Base-by-base conservation (phyloP, 2,113 vertebrate genomes). In the Pachypanchax playfairii region DNA sequence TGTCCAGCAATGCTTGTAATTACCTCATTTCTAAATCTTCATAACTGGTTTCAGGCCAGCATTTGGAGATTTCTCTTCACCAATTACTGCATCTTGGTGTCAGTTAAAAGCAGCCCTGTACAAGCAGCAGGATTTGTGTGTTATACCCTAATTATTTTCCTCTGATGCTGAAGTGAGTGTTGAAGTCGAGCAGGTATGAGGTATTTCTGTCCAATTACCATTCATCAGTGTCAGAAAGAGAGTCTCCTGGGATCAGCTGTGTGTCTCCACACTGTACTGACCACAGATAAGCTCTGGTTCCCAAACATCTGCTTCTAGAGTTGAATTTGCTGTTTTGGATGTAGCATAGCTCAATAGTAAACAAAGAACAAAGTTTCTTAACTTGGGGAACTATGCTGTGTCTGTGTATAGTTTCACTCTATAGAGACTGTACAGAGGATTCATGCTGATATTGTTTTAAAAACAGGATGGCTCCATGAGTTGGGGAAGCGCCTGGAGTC, bases 381-480 rank as follows among this genome's bases (percentile, higher is more conserved):
- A n/a, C n/a, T n/a, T n/a, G n/a, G n/a, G n/a, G n/a, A n/a, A n/a
- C n/a, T n/a, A n/a, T n/a, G n/a, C n/a, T n/a, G n/a, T n/a, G n/a
- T n/a, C n/a, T n/a, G n/a, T n/a, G n/a, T n/a, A n/a, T n/a, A 41
- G 57, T 58, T 60, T 38, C 31, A 48, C 28, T 49, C 25, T 24
- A 39, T 24, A 18, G 42, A 36, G n/a, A n/a, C n/a, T n/a, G n/a
- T n/a, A n/a, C n/a, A n/a, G n/a, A n/a, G n/a, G n/a, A 12, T 14
- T 17, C 6, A 1, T 48, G 35, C 28, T 5, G 9, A 62, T 55
- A 24, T 38, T 28, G 44, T 65, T 18, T 43, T 33, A 6, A 46
- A 47, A 50, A 18, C 82, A 99, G 97, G 97, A 29, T 99, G 96
- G 97, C 95, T 99, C 50, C 97, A 97, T 54, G 97, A 99, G 85